Base-by-base conservation (phyloP, 2,113 vertebrate species). In the Entomyzon cyanotis region DNA sequence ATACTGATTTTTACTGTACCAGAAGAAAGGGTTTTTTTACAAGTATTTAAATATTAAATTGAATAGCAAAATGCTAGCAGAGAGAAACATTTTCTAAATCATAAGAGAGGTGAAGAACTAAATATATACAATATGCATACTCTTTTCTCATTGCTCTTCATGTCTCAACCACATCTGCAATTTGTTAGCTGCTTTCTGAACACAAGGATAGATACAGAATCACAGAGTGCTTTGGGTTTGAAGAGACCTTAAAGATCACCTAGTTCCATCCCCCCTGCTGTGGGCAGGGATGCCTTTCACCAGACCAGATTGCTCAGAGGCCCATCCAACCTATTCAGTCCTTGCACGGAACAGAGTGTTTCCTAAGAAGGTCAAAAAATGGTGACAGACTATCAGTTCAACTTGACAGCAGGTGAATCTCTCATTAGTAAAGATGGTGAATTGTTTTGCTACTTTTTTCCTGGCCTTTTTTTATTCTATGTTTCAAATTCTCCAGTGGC, bases 31-130 rank as follows among this genome's bases (percentile, higher is more conserved):
- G 0, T 0, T 24, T 68, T 77, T 84, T 64, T 3, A 56, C 27
- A 69, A 84, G 42, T 65, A 84, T 49, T 94, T 92, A 79, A 93
- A 59, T 90, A 92, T 59, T 90, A 85, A 55, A 88, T 31, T 31
- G 27, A 67, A 15, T 47, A 87, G 69, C 13, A 71, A 47, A 89
- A 77, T 25, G 60, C 28, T 60, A 71, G 22, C 52, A 84, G 30
- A 77, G 33, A 82, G 16, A 63, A 75, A 27, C 3, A 53, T 65
- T 52, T 75, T 76, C 44, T 64, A 85, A 59, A 85, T 52, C 6
- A 58, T 33, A 62, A 55, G 52, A 91, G 28, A 68, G 10, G 22
- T 55, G 27, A 90, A 86, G 15, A 88, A 58, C 17, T 46, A 83
- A 79, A 37, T 15, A 74, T 35, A 53, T 47, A 33, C 3, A 88